A percentile compares a stretch with the other conserved stretches of the same genome.
These are phyloP conservation scores for Clanis bilineata DNA, from an alignment of 2,888 invertebrate species.

Conservation along the genomic window DNA sequence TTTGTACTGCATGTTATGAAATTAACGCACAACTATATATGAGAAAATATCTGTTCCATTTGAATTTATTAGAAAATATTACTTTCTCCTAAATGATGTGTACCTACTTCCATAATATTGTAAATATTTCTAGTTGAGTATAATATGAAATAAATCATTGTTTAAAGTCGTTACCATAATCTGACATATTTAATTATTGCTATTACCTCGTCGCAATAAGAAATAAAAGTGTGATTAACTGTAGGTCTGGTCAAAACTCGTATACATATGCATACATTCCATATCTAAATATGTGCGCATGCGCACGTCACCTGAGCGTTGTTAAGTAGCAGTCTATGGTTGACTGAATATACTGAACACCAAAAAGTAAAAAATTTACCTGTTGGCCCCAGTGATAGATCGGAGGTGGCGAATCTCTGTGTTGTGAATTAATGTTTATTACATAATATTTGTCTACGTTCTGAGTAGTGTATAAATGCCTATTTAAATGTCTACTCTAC, in stretches of 20 bases:
- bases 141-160: slow-evolving; percentile 36
- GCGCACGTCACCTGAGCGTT: slow-evolving; percentile 10
- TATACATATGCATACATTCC: slow-evolving; percentile 35
- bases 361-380: neutral
- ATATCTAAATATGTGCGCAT: slow-evolving; percentile 15
- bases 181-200: slow-evolving; percentile 36
- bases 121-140: slow-evolving; percentile 45
- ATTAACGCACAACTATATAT: slow-evolving; percentile 51
- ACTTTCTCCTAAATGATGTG: slow-evolving; percentile 32
- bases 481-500: neutral
- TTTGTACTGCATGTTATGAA: slow-evolving; percentile 27
- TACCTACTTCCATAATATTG: slow-evolving; percentile 45
- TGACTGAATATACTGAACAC: neutral
- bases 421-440: slow-evolving; percentile 11
- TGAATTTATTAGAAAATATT: slow-evolving; percentile 29
- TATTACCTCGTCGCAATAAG: slow-evolving; percentile 34
- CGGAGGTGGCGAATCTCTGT: slow-evolving; percentile 9
- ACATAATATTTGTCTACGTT: slow-evolving; percentile 6
- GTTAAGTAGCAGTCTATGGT: neutral
- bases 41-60: slow-evolving; percentile 27
- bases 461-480: neutral
- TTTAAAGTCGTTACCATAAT: slow-evolving; percentile 41
- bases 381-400: neutral
- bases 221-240: slow-evolving; percentile 24
- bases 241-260: slow-evolving; percentile 20